Evolutionary conservation across 2,888 invertebrate species (phyloP).

Genomic region (Adineta ricciae): DNA sequence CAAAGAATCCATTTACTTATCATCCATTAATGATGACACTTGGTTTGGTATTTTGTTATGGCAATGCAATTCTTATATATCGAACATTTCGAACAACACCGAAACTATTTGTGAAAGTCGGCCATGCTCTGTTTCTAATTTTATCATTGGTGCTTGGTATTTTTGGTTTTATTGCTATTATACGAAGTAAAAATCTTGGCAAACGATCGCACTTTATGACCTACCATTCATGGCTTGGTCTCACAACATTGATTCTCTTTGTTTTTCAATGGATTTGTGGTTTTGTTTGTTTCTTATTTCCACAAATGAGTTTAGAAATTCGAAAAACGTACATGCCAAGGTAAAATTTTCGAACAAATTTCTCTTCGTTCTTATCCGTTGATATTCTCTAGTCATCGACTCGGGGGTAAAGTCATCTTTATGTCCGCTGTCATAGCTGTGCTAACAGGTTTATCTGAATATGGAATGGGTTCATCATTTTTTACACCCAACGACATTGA

Average conservation of each 20-base stretch:
- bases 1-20: slow-evolving; percentile 61
- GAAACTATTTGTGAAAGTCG: slow-evolving; percentile 65
- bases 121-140: slow-evolving; percentile 64
- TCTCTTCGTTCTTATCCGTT: too few relatives aligned
- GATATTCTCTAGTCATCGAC: slow-evolving; percentile 10
- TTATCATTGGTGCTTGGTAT: slow-evolving; percentile 61
- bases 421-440: slow-evolving; percentile 61
- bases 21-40: slow-evolving; percentile 77
- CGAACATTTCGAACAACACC: slow-evolving; percentile 63
- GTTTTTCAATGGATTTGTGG: slow-evolving; percentile 63
- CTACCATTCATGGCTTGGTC: slow-evolving; percentile 71
- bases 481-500: background rate
- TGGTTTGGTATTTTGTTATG: slow-evolving; percentile 66
- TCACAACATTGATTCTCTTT: slow-evolving; percentile 64
- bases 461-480: slow-evolving; percentile 50
- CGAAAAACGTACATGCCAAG: slow-evolving; percentile 61
- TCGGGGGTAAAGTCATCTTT: slow-evolving; percentile 60
- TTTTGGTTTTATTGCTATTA: slow-evolving; percentile 66
- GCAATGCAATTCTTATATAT: slow-evolving; percentile 64
- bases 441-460: slow-evolving; percentile 67
- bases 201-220: slow-evolving; percentile 52
- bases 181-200: slow-evolving; percentile 63
- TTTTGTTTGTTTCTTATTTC: slow-evolving; percentile 64
- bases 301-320: slow-evolving; percentile 59
- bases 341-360: slow-evolving; percentile 58